Conservation (phyloP, 2,888 invertebrate species). For the Nomada lathburiana region DNA sequence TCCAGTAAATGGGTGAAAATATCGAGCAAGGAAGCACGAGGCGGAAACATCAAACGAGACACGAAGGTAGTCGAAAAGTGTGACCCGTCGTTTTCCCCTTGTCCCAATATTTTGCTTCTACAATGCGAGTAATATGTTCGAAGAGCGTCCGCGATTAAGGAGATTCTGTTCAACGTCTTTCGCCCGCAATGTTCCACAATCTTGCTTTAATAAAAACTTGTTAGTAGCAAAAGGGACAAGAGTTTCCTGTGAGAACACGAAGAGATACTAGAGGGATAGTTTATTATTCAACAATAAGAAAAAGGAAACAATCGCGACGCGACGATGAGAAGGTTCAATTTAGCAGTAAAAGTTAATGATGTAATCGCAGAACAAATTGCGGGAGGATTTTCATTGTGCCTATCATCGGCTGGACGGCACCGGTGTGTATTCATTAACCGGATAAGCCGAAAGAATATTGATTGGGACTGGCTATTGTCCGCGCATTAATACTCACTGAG, state of each 20-base stretch:
- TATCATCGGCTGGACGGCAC: too few species aligned
- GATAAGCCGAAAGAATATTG: not conserved
- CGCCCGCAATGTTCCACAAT: not conserved
- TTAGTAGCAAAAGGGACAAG: too few species aligned
- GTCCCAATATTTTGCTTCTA: not conserved
- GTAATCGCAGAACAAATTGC: too few species aligned
- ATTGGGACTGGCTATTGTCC: conserved; percentile 19
- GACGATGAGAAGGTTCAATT: too few species aligned
- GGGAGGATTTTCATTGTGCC: too few species aligned
- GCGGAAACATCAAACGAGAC: not conserved
- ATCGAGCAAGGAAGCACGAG: not conserved
- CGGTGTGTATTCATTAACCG: too few species aligned
- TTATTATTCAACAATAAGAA: too few species aligned
- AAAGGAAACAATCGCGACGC: too few species aligned
- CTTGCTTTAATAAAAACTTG: not conserved
- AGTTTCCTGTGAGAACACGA: too few species aligned
- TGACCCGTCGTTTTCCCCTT: not conserved
- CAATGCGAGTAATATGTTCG: not conserved
- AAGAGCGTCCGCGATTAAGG: not conserved
- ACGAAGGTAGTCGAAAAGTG: not conserved
- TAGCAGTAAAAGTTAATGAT: too few species aligned
- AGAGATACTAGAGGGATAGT: not conserved
- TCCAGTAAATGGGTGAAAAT: not conserved
- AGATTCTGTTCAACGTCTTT: not conserved
- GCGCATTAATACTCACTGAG: conserved; percentile 69